These are phyloP conservation scores for Malacoraja senta DNA, from an alignment of 2,797 vertebrate species.

Conservation along the genomic window DNA sequence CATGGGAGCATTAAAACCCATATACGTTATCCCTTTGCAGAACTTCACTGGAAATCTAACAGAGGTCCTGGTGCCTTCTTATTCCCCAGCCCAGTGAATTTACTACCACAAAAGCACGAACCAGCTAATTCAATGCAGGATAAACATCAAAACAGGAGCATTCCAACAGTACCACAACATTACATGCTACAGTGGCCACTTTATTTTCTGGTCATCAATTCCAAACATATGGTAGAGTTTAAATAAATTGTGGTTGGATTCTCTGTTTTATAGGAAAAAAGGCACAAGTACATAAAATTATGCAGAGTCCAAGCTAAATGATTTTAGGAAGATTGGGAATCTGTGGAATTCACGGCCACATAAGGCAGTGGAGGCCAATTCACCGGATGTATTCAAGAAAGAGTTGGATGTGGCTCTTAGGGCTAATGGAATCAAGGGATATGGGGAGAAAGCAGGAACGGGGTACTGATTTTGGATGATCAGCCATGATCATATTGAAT, in stretches of 20 bases:
- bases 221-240: background rate
- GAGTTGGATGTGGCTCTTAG: too few relatives aligned
- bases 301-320: background rate
- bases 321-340: background rate
- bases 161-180: background rate
- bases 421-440: too few relatives aligned
- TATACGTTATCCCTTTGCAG: background rate
- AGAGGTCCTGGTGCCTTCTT: background rate
- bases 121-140: background rate
- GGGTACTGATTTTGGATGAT: too few relatives aligned
- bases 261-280: background rate
- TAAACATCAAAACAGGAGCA: conserved; percentile 13
- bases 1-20: background rate
- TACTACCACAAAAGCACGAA: background rate
- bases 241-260: conserved; percentile 1
- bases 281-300: background rate
- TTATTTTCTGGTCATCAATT: conserved; percentile 14
- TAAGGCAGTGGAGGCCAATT: too few relatives aligned
- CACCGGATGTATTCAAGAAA: too few relatives aligned
- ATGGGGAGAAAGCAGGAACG: too few relatives aligned
- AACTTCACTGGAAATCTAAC: background rate
- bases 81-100: background rate
- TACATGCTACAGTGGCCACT: background rate
- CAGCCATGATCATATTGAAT: too few relatives aligned
- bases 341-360: too few relatives aligned